These are phyloP conservation scores for Ormia ochracea DNA, from an alignment of 2,888 invertebrate species.

Conservation along the genomic window DNA sequence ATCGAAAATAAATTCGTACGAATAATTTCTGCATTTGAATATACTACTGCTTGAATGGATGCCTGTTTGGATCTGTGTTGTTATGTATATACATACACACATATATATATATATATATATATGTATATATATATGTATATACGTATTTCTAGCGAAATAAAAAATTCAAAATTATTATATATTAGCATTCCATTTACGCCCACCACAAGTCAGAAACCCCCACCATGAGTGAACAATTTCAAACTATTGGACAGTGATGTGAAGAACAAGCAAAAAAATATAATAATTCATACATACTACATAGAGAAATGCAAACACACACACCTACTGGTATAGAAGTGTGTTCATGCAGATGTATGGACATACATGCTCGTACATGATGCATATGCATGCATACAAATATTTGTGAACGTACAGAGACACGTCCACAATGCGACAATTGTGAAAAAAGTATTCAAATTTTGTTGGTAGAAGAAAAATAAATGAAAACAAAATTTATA, in stretches of 20 bases:
- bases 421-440: slow-evolving; percentile 41
- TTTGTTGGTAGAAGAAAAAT: background rate
- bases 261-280: slow-evolving; percentile 20
- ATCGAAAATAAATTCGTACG: no score
- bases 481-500: background rate
- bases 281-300: slow-evolving; percentile 37
- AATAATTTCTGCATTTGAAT: no score
- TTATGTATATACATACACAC: background rate
- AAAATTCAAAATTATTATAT: slow-evolving; percentile 21
- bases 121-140: no score
- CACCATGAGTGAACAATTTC: slow-evolving; percentile 40
- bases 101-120: background rate
- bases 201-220: slow-evolving; percentile 41
- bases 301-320: no score
- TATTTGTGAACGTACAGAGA: no score
- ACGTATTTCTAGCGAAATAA: slow-evolving; percentile 9
- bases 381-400: background rate
- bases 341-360: background rate
- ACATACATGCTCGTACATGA: background rate
- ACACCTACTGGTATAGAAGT: background rate
- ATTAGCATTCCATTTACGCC: slow-evolving; percentile 60
- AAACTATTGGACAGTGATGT: slow-evolving; percentile 51
- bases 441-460: slow-evolving; percentile 23
- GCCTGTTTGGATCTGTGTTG: no score
- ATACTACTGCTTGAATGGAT: no score